A percentile compares a stretch with the other conserved stretches of the same genome.
These are phyloP conservation scores for Drosophila lacicola DNA, from an alignment of 2,888 invertebrate genomes.

Conservation along the genomic window DNA sequence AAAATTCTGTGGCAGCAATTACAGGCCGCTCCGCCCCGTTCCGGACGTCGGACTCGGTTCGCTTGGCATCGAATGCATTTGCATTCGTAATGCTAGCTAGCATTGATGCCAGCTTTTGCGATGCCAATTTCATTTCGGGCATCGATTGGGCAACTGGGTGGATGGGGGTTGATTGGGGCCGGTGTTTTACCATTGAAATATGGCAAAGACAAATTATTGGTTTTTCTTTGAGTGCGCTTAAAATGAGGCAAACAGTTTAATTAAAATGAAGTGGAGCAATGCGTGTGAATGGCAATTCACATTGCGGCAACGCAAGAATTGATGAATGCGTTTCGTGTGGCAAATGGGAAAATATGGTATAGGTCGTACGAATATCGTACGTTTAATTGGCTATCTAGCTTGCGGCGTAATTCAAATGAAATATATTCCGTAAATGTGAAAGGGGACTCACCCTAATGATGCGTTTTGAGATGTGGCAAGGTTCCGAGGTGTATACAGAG, in stretches of 20 bases:
- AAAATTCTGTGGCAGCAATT: slow-evolving; percentile 54
- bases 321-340: slow-evolving; percentile 28
- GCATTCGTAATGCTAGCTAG: slow-evolving; percentile 66
- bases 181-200: slow-evolving; percentile 60
- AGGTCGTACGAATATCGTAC: slow-evolving; percentile 10
- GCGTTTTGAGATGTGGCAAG: background rate
- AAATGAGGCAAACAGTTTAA: slow-evolving; percentile 68
- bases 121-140: slow-evolving; percentile 62
- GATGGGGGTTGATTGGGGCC: background rate
- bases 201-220: slow-evolving; percentile 75
- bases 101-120: slow-evolving; percentile 36
- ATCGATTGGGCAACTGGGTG: slow-evolving; percentile 19
- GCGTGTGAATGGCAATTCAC: slow-evolving; percentile 70
- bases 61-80: slow-evolving; percentile 60
- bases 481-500: background rate
- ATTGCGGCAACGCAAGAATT: slow-evolving; percentile 39
- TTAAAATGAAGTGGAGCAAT: slow-evolving; percentile 67
- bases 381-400: slow-evolving; percentile 25
- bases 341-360: slow-evolving; percentile 11
- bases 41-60: slow-evolving; percentile 7
- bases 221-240: slow-evolving; percentile 66
- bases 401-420: slow-evolving; percentile 14
- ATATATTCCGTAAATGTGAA: slow-evolving; percentile 1
- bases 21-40: slow-evolving; percentile 23
- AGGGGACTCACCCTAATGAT: no score